These are phyloP conservation scores for Drosophila monieri DNA, from an alignment of 2,888 invertebrate genomes.

Conservation along the genomic window DNA sequence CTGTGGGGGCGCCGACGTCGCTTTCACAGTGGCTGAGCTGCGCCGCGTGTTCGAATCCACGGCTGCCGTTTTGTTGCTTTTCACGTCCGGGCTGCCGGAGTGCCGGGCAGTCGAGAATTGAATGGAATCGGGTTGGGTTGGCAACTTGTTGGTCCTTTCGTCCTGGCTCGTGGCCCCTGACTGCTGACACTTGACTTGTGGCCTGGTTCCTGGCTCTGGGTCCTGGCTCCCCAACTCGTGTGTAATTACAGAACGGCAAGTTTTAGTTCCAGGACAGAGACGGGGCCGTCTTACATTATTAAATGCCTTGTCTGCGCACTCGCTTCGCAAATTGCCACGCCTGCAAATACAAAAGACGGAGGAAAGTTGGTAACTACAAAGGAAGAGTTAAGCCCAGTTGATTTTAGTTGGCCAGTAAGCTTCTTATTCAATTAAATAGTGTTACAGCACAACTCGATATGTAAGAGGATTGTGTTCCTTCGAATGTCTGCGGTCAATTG, in stretches of 20 bases:
- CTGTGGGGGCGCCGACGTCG: slow-evolving; percentile 50
- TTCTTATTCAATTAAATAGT: slow-evolving; percentile 20
- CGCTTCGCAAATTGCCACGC: slow-evolving; percentile 15
- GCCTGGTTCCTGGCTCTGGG: neutral
- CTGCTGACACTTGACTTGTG: slow-evolving; percentile 1
- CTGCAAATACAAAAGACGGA: slow-evolving; percentile 19
- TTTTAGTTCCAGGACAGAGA: slow-evolving; percentile 13
- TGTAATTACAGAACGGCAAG: slow-evolving; percentile 48
- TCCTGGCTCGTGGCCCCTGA: slow-evolving; percentile 7
- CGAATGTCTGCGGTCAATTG: neutral
- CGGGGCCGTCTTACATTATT: slow-evolving; percentile 64
- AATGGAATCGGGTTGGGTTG: slow-evolving; percentile 19
- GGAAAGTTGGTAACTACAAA: slow-evolving; percentile 31
- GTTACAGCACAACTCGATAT: slow-evolving; percentile 11
- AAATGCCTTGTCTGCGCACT: slow-evolving; percentile 22
- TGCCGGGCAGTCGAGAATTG: slow-evolving; percentile 5
- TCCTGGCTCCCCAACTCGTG: slow-evolving; percentile 6
- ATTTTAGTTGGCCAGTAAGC: slow-evolving; percentile 22
- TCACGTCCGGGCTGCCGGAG: slow-evolving; percentile 23
- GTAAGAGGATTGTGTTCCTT: slow-evolving; percentile 17
- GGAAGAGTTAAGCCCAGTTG: slow-evolving; percentile 31
- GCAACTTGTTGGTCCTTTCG: slow-evolving; percentile 52
- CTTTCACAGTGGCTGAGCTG: slow-evolving; percentile 77
- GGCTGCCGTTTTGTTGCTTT: slow-evolving; percentile 82
- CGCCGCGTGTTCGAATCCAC: slow-evolving; percentile 84